Evolutionary conservation across 2,113 vertebrate species (phyloP).

Genomic region (Stigmatopora argus): DNA sequence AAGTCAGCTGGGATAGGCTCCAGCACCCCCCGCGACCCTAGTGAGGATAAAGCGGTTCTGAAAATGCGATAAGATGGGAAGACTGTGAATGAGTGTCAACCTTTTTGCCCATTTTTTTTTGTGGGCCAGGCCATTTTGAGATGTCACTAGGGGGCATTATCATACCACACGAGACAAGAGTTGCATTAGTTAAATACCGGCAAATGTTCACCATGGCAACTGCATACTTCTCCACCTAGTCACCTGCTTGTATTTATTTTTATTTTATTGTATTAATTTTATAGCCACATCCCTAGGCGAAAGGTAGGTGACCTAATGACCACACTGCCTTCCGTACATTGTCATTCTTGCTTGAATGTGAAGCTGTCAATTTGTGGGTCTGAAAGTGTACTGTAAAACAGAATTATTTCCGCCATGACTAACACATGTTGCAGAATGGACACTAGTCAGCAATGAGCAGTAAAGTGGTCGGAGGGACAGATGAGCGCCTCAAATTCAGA

Average conservation of each 20-base stretch:
- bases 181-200: neutral
- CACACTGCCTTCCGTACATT: neutral
- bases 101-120: conserved; percentile 6
- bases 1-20: no score
- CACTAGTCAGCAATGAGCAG: conserved; percentile 13
- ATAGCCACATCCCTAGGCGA: neutral
- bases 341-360: conserved; percentile 1
- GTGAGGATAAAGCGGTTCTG: no score
- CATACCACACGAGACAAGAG: conserved; percentile 47
- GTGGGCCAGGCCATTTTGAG: conserved; percentile 21
- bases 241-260: conserved; percentile 1
- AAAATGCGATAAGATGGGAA: no score
- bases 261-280: neutral
- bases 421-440: conserved; percentile 7
- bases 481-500: conserved; percentile 40
- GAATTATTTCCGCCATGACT: neutral
- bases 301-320: neutral
- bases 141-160: conserved; percentile 69
- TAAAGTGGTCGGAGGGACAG: conserved; percentile 15
- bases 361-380: neutral
- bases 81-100: neutral
- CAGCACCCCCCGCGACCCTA: no score
- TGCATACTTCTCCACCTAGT: conserved; percentile 7
- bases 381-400: neutral
- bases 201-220: conserved; percentile 47